Base-by-base conservation (phyloP, 2,888 invertebrate species). In the Eupithecia subfuscata region DNA sequence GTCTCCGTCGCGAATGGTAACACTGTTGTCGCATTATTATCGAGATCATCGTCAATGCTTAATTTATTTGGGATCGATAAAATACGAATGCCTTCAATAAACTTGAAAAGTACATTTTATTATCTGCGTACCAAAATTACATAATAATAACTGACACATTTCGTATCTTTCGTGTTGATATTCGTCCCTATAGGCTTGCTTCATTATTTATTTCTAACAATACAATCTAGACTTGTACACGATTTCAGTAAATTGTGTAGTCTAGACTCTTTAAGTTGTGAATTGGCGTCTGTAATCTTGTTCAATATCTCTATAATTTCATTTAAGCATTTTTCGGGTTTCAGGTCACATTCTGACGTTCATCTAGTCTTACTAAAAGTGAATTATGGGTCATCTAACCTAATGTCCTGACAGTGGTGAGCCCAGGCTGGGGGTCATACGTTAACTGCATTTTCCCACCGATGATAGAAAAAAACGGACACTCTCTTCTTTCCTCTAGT, bases 1-100 rank as follows among this genome's bases (percentile, higher is more conserved):
- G 74, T 74, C 75, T 73, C 52, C 70, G 37, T 69, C 64, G 63
- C 71, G n/a, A 60, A 78, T 75, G 43, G 43, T 71, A 71, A 69
- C 70, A 71, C 73, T 76, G 70, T 73, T 74, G 65, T 73, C 70
- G 63, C 64, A 73, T 70, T 77, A 64, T 70, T 75, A 69, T 25
- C 25, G 43, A 74, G 52, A 75, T 71, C 70, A 52, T 70, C 72
- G 16, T 45, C 25, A 34, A 68, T 37, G 40, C 56, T 75, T 67
- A 16, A 73, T 69, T 52, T 60, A 71, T 73, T 74, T 65, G 56
- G 75, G 64, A 70, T 75, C 74, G 64, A 4, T 65, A 64, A 73
- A 25, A 75, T 65, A 60, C 5, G 6, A 25, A 48, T 40, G 37
- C 30, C 25, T 22, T 60, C n/a, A 18, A 22, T 70, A 69, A 67